Conservation (phyloP, 2,113 vertebrate species). For the Cyanistes caeruleus region DNA sequence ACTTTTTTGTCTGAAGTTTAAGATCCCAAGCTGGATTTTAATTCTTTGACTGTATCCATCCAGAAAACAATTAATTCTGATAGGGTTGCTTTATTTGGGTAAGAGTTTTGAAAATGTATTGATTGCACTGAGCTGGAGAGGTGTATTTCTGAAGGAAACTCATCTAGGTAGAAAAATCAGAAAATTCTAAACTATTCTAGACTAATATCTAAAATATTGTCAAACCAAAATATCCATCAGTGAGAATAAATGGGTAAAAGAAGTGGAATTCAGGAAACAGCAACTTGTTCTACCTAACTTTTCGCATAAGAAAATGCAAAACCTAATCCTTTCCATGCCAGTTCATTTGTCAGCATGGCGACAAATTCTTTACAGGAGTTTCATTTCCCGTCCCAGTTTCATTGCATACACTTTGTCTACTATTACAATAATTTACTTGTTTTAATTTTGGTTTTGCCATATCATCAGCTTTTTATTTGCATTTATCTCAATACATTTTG, state of each 20-base stretch:
- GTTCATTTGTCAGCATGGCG: not conserved
- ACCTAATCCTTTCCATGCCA: not conserved
- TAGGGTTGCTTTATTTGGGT: not conserved
- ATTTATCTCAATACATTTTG: not conserved
- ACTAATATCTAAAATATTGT: not conserved
- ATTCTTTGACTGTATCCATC: not conserved
- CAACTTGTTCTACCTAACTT: not conserved
- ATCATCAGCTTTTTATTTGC: not conserved
- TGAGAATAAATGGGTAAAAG: not conserved
- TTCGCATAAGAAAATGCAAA: not conserved
- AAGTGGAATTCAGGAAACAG: not conserved
- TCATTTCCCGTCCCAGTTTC: not conserved
- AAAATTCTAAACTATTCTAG: not conserved
- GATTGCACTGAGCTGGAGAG: not conserved
- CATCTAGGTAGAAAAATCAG: not conserved
- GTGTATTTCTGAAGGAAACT: not conserved
- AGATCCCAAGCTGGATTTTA: not conserved
- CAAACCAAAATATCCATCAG: not conserved
- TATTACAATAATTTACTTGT: not conserved
- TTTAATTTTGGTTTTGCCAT: not conserved
- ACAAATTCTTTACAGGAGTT: not conserved
- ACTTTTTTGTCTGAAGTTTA: not conserved
- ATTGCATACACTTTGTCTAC: not conserved
- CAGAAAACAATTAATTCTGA: not conserved
- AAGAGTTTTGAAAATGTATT: not conserved